Evolutionary conservation across 37 sponge, comb jelly and placozoan species (phyloP), one percentile per base, ranked within the genome.

Genomic region (Beroe ovata): DNA sequence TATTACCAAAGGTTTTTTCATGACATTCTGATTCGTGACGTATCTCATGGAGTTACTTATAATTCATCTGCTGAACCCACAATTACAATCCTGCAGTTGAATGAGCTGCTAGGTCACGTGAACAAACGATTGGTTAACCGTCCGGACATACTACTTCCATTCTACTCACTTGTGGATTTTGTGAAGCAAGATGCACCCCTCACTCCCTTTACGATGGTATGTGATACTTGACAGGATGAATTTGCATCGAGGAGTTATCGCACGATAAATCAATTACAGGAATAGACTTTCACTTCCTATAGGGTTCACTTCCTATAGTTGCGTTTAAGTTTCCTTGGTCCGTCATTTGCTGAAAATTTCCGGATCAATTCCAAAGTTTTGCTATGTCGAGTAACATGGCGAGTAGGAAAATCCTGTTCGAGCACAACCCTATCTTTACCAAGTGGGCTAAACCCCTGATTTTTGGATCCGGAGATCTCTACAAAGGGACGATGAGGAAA

Each of bases 361-460:
- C n/a, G n/a, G n/a, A n/a, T n/a, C n/a, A n/a, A n/a, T n/a, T n/a
- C n/a, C n/a, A n/a, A n/a, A n/a, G n/a, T n/a, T n/a, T n/a, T n/a
- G n/a, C n/a, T n/a, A n/a, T n/a, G n/a, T n/a, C n/a, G n/a, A n/a
- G n/a, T n/a, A n/a, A n/a, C n/a, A n/a, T n/a, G n/a, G n/a, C n/a
- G n/a, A n/a, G n/a, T n/a, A n/a, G n/a, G 11, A 47, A 47, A 6
- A 66, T 66, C 33, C 11, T 4, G 14, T 66, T 66, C 16, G 69
- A 66, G 8, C 19, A 30, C 36, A 34, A 66, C 30, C 69, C 69
- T 30, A 66, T 66, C 14, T 29, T 66, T 18, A 29, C 69, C 25
- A 66, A 66, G 30, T 66, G 69, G 69, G 69, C 32, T 33, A 66
- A 66, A 66, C 69, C 69, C 35, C 25, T 29, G 25, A 66, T 66